Conservation (phyloP, 1,140 invertebrate species). For the Musca domestica region DNA sequence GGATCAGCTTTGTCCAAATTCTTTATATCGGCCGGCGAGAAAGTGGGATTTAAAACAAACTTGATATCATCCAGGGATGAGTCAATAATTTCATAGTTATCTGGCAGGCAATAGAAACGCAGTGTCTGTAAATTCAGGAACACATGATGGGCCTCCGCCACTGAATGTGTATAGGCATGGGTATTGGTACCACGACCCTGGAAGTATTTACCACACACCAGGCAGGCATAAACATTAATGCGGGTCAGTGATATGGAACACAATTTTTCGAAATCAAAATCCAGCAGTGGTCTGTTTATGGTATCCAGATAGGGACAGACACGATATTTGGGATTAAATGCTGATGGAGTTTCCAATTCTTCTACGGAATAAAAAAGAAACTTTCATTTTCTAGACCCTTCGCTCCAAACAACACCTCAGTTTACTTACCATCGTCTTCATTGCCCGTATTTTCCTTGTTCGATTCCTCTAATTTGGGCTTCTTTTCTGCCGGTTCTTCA, state of each 20-base stretch:
- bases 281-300: slow-evolving; percentile 93
- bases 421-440: slow-evolving; percentile 19
- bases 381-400: no score
- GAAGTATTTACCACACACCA: slow-evolving; percentile 99
- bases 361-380: no score
- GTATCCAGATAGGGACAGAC: slow-evolving; percentile 94
- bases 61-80: slow-evolving; percentile 98
- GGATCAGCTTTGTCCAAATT: slow-evolving; percentile 69
- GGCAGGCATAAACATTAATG: slow-evolving; percentile 99
- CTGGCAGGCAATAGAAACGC: slow-evolving; percentile 98
- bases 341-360: slow-evolving; percentile 45
- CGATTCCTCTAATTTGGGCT: slow-evolving; percentile 3
- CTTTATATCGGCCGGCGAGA: slow-evolving; percentile 72
- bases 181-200: slow-evolving; percentile 97
- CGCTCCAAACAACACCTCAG: no score
- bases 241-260: slow-evolving; percentile 97
- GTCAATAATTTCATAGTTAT: slow-evolving; percentile 99
- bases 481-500: slow-evolving; percentile 11
- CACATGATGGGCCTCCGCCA: slow-evolving; percentile 96
- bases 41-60: slow-evolving; percentile 98
- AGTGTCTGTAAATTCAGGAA: slow-evolving; percentile 96
- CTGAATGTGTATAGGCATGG: slow-evolving; percentile 98
- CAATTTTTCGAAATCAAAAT: slow-evolving; percentile 99
- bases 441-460: not conserved
- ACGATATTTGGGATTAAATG: slow-evolving; percentile 51